A percentile compares a stretch with the other conserved stretches of the same genome.
Evolutionary conservation across 2,113 vertebrate species (phyloP).

Genomic region (Saguinus midas): DNA sequence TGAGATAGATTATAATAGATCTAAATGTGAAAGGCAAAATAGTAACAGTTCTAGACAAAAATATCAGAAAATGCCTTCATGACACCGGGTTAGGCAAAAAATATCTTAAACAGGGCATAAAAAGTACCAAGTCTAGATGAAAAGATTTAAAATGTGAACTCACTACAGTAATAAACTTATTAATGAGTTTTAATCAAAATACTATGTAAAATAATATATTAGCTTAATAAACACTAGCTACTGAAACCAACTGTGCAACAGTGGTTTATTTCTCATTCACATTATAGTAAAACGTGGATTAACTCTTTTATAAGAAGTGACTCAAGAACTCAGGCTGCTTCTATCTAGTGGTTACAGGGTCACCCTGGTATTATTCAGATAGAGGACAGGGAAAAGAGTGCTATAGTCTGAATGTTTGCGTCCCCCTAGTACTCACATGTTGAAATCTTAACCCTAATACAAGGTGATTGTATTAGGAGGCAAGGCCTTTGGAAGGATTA

Average conservation of each 20-base stretch:
- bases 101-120: background rate
- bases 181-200: constrained; percentile 29
- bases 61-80: constrained; percentile 14
- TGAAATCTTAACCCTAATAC: background rate
- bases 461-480: background rate
- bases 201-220: background rate
- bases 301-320: constrained; percentile 11
- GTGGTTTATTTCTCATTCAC: background rate
- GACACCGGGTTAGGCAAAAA: background rate
- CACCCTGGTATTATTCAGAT: background rate
- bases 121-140: background rate
- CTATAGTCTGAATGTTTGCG: background rate
- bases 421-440: background rate
- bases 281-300: background rate
- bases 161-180: background rate
- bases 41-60: background rate
- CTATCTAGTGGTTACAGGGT: background rate
- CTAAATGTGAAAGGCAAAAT: background rate
- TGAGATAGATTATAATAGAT: background rate
- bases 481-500: background rate
- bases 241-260: constrained; percentile 28
- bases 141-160: background rate
- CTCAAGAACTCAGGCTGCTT: background rate
- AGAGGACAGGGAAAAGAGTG: background rate
- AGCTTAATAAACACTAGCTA: background rate